Base-by-base conservation (phyloP, 2,888 invertebrate genomes). In the Fragum fragum region DNA sequence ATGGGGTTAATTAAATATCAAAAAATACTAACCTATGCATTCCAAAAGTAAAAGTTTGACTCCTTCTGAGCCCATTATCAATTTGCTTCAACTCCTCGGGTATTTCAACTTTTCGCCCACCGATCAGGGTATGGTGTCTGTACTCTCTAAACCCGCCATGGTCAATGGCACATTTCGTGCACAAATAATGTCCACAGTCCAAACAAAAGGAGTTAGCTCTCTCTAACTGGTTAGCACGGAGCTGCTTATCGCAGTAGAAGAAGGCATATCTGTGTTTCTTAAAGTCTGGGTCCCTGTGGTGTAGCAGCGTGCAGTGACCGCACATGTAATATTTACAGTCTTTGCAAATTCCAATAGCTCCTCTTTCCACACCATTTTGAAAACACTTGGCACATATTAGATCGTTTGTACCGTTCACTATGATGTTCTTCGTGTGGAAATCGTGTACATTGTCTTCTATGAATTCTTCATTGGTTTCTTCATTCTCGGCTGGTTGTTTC, bases 321-420 rank as follows among this genome's bases (percentile, higher is more conserved):
- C 83, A 83, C 18, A 83, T 39, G 47, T 83, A 83, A 23, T 53
- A 79, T 42, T 77, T 79, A 52, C 83, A 83, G 29, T 76, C 77
- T 28, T 83, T 83, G 36, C 83, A 83, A 39, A 83, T 83, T 9
- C 79, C 83, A 0, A 76, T 71, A 3, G 83, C 83, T 3, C 75
- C 78, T 9, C 61, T 63, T 21, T 59, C 59, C 1, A 69, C 76
- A 0, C 71, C 79, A 7, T 73, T 75, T 14, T 21, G 29, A 23
- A 68, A 76, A 66, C 83, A 83, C 1, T 36, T 70, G 32, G 83
- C 83, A 42, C 83, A 83, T 36, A 79, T 79, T 32, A 83, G 73
- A 52, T 83, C 83, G 29, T 83, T 79, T 18, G 83, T 83, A n/a
- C 83, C 83, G 57, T 83, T 83, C n/a, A 76, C 57, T 11, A 47